These are phyloP conservation scores for Dinoponera quadriceps DNA, from an alignment of 1,140 invertebrate genomes.

Conservation along the genomic window DNA sequence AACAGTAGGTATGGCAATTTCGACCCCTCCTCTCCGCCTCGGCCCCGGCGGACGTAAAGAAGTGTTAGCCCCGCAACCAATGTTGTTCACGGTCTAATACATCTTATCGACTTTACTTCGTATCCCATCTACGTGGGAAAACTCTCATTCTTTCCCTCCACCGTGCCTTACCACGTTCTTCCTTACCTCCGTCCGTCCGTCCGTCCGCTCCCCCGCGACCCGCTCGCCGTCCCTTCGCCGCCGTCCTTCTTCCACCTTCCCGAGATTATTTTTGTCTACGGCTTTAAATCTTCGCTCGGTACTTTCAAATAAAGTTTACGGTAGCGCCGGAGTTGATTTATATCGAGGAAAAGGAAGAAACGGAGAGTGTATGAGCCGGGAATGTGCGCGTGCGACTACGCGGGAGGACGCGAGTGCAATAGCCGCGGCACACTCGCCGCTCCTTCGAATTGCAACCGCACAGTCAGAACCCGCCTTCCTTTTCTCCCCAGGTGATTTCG, in stretches of 20 bases:
- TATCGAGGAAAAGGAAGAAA: conserved; percentile 69
- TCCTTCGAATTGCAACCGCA: conserved; percentile 19
- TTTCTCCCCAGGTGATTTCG: background rate
- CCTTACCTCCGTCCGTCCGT: background rate
- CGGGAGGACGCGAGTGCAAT: conserved; percentile 27
- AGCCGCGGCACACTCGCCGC: conserved; percentile 14
- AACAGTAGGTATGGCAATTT: conserved; percentile 68
- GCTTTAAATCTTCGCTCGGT: conserved; percentile 76
- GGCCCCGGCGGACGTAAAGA: conserved; percentile 65
- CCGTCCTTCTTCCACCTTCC: conserved; percentile 58
- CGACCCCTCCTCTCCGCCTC: conserved; percentile 38
- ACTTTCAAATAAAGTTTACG: conserved; percentile 79
- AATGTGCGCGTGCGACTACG: background rate
- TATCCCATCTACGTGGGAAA: conserved; percentile 76
- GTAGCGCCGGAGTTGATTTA: conserved; percentile 76
- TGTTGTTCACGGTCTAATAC: conserved; percentile 76
- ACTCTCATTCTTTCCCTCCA: conserved; percentile 67
- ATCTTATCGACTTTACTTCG: conserved; percentile 77
- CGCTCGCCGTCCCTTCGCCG: conserved; percentile 35
- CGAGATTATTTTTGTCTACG: conserved; percentile 77
- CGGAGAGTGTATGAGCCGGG: background rate
- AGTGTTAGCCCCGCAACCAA: conserved; percentile 73
- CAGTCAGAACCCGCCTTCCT: conserved; percentile 3
- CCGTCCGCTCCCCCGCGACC: background rate
- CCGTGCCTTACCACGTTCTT: background rate